Base-by-base conservation (phyloP, 2,797 vertebrate genomes). In the Chelon labrosus region DNA sequence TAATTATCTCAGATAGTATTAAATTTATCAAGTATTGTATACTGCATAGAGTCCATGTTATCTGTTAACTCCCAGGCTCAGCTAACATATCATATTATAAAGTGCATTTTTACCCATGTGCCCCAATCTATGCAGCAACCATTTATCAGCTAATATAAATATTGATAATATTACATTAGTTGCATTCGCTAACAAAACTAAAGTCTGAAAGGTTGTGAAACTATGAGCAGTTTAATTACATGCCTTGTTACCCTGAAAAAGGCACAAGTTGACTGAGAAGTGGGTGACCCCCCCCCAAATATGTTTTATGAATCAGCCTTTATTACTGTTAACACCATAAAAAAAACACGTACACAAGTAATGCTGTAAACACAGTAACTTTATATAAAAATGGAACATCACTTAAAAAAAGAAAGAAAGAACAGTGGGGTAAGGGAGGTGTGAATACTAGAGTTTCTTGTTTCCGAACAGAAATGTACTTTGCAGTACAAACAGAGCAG, bases 371-470 rank as follows among this genome's bases (percentile, higher is more conserved):
- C 16, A 61, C 20, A 5, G 70, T 62, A 47, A 60, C 7, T 86
- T 87, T 71, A 63, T 69, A 55, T 79, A 20, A 25, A 73, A 75
- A 82, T 4, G 12, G 9, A 22, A 38, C 0, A 53, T 12, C 27
- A 53, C 16, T 68, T 31, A 74, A 72, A 49, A 38, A 25, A 22
- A 69, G 19, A 10, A 44, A 62, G 11, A 42, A 2, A 42, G 41
- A 42, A 2, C 0, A 46, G 19, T 20, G 10, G n/a, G 10, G 20
- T 49, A 3, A 20, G 19, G 10, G 2, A 20, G 47, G 3, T 20
- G 47, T 10, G 10, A 11, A 11, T 12, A 47, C 12, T 16, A 44
- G 3, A 13, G 41, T 16, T 44, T 13, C 41, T 44, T n/a, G 16
- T 17, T 46, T 46, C 42, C 42, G 5, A 7, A 19, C 17, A 47